These are phyloP conservation scores for Babyrousa celebensis DNA, from an alignment of 2,797 vertebrate species.

Conservation along the genomic window DNA sequence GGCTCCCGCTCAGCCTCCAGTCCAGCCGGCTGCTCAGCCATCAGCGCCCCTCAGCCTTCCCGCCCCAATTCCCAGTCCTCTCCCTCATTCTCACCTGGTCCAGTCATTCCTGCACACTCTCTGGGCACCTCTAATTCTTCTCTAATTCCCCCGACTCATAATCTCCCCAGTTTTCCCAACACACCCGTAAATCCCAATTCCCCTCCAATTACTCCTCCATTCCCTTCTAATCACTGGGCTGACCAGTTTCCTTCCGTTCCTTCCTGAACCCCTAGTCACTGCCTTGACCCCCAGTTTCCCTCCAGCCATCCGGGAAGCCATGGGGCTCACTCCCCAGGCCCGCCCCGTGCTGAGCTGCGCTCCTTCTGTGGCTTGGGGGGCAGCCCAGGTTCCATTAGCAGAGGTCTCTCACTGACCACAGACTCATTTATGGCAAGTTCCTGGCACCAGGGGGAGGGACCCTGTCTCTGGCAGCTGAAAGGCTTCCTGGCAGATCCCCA, in stretches of 20 bases:
- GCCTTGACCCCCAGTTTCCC: background rate
- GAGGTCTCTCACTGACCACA: slow-evolving; percentile 83
- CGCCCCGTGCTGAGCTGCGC: background rate
- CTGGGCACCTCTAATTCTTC: background rate
- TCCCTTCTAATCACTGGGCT: background rate
- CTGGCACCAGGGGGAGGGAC: slow-evolving; percentile 16
- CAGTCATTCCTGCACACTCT: background rate
- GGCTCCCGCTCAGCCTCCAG: background rate
- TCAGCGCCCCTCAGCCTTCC: background rate
- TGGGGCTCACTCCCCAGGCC: background rate
- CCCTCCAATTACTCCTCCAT: background rate
- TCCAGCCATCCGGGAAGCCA: background rate
- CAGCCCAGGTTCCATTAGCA: slow-evolving; percentile 86
- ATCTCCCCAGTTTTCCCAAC: background rate
- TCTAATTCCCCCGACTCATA: background rate
- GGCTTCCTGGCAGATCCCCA: slow-evolving; percentile 67
- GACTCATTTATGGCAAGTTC: slow-evolving; percentile 83
- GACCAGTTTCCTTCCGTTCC: background rate
- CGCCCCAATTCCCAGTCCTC: background rate
- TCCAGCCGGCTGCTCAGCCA: background rate
- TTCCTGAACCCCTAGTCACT: background rate
- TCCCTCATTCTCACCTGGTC: background rate
- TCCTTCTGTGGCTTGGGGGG: slow-evolving; percentile 80
- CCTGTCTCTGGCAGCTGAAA: slow-evolving; percentile 59
- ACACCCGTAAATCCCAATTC: background rate